A percentile compares a stretch with the other conserved stretches of the same genome.
These are phyloP conservation scores for Nomada goodeniana DNA, from an alignment of 2,888 invertebrate genomes.

Conservation along the genomic window DNA sequence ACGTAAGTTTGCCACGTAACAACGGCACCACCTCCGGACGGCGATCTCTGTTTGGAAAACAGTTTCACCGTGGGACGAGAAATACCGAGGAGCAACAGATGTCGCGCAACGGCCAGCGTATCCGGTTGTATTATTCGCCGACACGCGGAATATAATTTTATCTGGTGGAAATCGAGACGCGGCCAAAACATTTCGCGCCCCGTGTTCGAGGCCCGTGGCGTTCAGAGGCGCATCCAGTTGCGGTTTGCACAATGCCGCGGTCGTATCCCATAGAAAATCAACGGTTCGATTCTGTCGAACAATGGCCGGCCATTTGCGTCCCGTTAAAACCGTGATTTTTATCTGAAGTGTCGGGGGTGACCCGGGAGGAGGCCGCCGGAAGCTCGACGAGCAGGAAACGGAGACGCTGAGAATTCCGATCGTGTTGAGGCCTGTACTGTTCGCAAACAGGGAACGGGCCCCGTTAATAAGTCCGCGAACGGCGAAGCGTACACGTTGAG, in stretches of 20 bases:
- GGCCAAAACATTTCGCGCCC: constrained; percentile 54
- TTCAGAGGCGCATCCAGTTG: constrained; percentile 64
- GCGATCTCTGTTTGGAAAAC: constrained; percentile 40
- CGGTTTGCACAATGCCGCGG: constrained; percentile 71
- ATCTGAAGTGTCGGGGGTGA: constrained; percentile 52
- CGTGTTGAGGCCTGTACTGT: constrained; percentile 37
- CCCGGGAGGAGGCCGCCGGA: constrained; percentile 11
- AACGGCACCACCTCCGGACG: not conserved
- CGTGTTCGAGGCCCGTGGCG: constrained; percentile 51
- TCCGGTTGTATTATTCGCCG: constrained; percentile 29
- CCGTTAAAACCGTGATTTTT: constrained; percentile 68
- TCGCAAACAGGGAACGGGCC: constrained; percentile 9
- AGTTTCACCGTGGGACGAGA: constrained; percentile 18
- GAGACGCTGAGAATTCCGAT: constrained; percentile 45
- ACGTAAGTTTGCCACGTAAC: not conserved
- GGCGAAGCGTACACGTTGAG: constrained; percentile 33
- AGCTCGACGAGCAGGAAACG: constrained; percentile 31
- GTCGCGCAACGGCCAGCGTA: constrained; percentile 38
- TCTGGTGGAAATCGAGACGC: constrained; percentile 68
- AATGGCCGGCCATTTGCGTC: constrained; percentile 70
- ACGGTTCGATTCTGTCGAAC: constrained; percentile 72
- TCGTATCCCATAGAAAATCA: constrained; percentile 76
- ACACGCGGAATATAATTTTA: constrained; percentile 53
- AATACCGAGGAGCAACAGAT: constrained; percentile 61
- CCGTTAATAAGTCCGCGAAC: constrained; percentile 26